Conservation (phyloP, 2,888 invertebrate genomes). For the Lasioglossum zephyrum region DNA sequence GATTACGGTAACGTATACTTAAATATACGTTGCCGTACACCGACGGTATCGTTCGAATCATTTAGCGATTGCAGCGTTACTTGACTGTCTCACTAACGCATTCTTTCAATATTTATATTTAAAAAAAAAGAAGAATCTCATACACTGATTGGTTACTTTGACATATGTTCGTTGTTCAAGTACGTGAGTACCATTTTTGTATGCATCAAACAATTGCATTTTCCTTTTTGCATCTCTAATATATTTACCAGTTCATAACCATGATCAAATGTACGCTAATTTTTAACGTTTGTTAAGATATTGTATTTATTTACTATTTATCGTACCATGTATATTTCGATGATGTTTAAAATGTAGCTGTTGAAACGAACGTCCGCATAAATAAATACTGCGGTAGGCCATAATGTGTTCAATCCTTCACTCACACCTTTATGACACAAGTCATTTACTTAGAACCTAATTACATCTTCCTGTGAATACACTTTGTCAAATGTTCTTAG, state of each 20-base stretch:
- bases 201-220: conserved; percentile 34
- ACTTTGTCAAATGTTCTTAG: background rate
- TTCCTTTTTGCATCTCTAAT: conserved; percentile 16
- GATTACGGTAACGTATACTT: background rate
- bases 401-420: conserved; percentile 64
- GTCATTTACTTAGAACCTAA: background rate
- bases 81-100: conserved; percentile 27
- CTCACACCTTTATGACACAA: conserved; percentile 34
- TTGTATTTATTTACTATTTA: conserved; percentile 63
- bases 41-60: conserved; percentile 42
- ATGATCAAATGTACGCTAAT: conserved; percentile 47
- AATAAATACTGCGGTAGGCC: conserved; percentile 73
- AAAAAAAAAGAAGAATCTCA: conserved; percentile 23
- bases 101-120: conserved; percentile 27
- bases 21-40: conserved; percentile 25
- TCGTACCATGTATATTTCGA: conserved; percentile 59
- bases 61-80: conserved; percentile 45
- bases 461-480: background rate
- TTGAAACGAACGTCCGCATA: conserved; percentile 71
- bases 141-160: conserved; percentile 20
- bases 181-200: conserved; percentile 17
- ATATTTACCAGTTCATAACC: conserved; percentile 37
- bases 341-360: conserved; percentile 61
- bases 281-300: conserved; percentile 56
- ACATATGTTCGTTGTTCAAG: conserved; percentile 13